These are phyloP conservation scores for Amiota communis DNA, from an alignment of 2,888 invertebrate species.

Conservation along the genomic window DNA sequence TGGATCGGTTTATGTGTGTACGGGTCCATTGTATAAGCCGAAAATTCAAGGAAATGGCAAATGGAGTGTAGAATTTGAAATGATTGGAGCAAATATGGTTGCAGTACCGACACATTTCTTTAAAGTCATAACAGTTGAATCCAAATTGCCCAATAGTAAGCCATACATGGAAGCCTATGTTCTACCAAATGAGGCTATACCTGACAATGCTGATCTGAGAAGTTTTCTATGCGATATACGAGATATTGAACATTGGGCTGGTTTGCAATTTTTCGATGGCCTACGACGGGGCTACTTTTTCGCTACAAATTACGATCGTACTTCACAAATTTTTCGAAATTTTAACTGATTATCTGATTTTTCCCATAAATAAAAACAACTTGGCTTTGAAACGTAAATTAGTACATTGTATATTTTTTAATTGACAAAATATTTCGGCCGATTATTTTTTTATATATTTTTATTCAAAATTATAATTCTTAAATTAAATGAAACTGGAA, in stretches of 20 bases:
- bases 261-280: constrained; percentile 91
- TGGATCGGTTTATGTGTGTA: constrained; percentile 89
- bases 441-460: not conserved
- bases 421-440: too few species aligned
- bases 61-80: constrained; percentile 90
- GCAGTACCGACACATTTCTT: constrained; percentile 99
- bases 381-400: too few species aligned
- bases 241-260: constrained; percentile 90
- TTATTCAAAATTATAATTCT: not conserved
- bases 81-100: constrained; percentile 91
- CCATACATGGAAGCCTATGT: constrained; percentile 93
- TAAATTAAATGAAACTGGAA: not conserved
- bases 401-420: not conserved
- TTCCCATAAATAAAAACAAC: not conserved
- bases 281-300: constrained; percentile 80
- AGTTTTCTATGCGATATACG: constrained; percentile 90
- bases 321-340: constrained; percentile 53
- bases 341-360: constrained; percentile 43
- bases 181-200: constrained; percentile 90
- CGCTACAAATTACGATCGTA: constrained; percentile 58
- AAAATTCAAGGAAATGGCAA: constrained; percentile 83
- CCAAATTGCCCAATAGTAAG: constrained; percentile 75
- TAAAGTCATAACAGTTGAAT: constrained; percentile 90
- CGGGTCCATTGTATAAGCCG: constrained; percentile 91
- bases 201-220: constrained; percentile 81